phyloP scores from a whole-genome alignment of 2,113 vertebrate genomes.

The Ondatra zibethicus region DNA sequence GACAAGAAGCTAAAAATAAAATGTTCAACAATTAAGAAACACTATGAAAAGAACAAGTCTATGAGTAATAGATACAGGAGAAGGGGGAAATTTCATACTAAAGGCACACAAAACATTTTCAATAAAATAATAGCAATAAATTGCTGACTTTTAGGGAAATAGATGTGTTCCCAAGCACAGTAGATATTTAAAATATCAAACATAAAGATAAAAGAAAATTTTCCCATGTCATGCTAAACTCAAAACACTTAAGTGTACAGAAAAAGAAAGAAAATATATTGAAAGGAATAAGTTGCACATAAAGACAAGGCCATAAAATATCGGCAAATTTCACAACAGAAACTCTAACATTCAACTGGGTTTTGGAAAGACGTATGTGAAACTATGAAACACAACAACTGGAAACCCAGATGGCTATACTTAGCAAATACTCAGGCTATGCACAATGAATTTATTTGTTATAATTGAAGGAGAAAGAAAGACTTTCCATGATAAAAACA shows the following conservation, averaged over 20 bases:
- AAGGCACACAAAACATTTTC: background rate
- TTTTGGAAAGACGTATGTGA: background rate
- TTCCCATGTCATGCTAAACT: no score
- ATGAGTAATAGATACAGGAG: background rate
- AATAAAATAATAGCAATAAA: background rate
- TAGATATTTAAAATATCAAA: background rate
- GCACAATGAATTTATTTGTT: background rate
- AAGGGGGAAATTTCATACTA: background rate
- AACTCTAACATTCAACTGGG: background rate
- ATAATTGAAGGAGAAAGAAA: background rate
- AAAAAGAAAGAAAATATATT: background rate
- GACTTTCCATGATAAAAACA: background rate
- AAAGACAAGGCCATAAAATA: background rate
- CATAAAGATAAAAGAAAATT: background rate
- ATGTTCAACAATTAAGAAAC: background rate
- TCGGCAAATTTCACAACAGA: background rate
- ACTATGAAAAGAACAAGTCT: background rate
- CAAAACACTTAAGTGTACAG: background rate
- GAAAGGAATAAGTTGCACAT: background rate
- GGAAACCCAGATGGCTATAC: background rate
- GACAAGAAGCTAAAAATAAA: background rate
- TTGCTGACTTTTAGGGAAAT: background rate
- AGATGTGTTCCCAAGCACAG: background rate
- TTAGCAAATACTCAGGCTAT: background rate
- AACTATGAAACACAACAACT: background rate